A percentile compares a stretch with the other conserved stretches of the same genome.
Evolutionary conservation across 2,113 vertebrate species (phyloP).

Genomic region (Myxocyprinus asiaticus): DNA sequence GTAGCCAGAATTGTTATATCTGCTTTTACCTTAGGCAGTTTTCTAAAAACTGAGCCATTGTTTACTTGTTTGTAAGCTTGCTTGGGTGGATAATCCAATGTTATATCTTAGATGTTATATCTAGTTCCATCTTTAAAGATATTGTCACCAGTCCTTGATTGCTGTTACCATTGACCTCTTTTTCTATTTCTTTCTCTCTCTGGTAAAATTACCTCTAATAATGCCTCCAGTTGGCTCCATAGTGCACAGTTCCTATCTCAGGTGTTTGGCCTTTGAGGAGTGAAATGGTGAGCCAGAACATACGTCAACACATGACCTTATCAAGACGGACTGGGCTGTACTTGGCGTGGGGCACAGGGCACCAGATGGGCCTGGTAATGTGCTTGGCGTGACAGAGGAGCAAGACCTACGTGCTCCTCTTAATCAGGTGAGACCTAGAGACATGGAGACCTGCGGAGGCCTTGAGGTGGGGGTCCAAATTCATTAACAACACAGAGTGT

Average conservation of each 20-base stretch:
- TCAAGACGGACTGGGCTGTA: conserved; percentile 60
- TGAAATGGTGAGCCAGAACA: conserved; percentile 67
- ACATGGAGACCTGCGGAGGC: conserved; percentile 35
- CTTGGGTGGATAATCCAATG: too few species aligned
- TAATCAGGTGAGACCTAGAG: conserved; percentile 57
- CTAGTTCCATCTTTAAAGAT: neutral
- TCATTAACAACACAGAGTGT: conserved; percentile 58
- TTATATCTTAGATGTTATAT: too few species aligned
- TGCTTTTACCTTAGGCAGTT: too few species aligned
- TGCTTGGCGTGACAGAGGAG: conserved; percentile 61
- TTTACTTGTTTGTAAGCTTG: too few species aligned
- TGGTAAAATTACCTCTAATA: neutral
- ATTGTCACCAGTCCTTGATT: neutral
- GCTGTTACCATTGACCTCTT: neutral
- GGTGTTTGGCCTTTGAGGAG: conserved; percentile 50
- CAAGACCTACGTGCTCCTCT: conserved; percentile 41
- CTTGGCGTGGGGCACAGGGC: conserved; percentile 59
- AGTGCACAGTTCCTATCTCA: conserved; percentile 45
- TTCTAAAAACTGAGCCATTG: too few species aligned
- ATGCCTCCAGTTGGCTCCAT: neutral
- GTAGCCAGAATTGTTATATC: too few species aligned
- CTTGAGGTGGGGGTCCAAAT: conserved; percentile 43
- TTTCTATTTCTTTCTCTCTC: neutral
- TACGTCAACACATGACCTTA: conserved; percentile 76
- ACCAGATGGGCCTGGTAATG: conserved; percentile 78